Evolutionary conservation across 35 echinoderm and acorn worm genomes (phyloP).

Genomic region (Apostichopus californicus): DNA sequence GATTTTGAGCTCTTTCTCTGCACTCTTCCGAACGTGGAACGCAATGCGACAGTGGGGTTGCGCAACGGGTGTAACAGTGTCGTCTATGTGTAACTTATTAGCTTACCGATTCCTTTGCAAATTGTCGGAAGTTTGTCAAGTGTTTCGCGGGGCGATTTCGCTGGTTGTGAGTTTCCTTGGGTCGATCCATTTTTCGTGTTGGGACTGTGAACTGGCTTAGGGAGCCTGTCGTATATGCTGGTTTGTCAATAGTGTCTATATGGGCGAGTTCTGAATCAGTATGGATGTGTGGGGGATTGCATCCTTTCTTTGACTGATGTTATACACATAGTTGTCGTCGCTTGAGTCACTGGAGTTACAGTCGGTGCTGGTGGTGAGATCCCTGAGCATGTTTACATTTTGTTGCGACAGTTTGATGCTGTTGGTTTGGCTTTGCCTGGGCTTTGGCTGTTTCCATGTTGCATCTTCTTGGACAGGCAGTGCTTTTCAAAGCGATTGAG

Average conservation of each 20-base stretch:
- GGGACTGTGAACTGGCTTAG: conserved; percentile 1
- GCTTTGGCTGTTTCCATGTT: background rate
- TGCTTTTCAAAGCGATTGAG: background rate
- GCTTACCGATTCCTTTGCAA: conserved; percentile 60
- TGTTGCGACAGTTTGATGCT: background rate
- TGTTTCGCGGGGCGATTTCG: too few relatives aligned
- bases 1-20: conserved; percentile 30
- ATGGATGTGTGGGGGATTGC: background rate
- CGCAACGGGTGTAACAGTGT: conserved; percentile 45
- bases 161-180: too few relatives aligned
- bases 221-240: background rate
- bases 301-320: background rate
- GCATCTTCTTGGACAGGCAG: background rate
- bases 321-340: background rate
- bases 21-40: conserved; percentile 70
- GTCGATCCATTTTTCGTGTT: too few relatives aligned
- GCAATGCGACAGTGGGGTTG: conserved; percentile 66
- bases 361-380: background rate
- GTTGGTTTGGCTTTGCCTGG: background rate
- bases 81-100: conserved; percentile 47
- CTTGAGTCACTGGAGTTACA: conserved; percentile 4
- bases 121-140: too few relatives aligned
- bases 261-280: background rate
- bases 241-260: background rate
- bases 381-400: background rate